Percentiles rank a stretch among this genome's conserved stretches.
Evolutionary conservation across 2,888 invertebrate genomes (phyloP).

Genomic region (Isoperla grammatica): DNA sequence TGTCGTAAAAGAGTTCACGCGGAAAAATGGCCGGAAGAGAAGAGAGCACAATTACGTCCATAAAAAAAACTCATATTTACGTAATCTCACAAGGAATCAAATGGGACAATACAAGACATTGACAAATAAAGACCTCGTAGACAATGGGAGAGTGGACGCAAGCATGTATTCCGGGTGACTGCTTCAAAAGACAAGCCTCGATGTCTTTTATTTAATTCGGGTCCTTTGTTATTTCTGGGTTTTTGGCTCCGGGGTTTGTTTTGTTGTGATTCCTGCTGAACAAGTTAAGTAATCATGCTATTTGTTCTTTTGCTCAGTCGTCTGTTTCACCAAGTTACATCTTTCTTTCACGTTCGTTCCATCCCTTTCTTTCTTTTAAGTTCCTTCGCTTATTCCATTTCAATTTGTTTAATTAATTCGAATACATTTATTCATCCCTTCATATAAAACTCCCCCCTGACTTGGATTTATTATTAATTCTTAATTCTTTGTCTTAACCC

Average conservation of each 20-base stretch:
- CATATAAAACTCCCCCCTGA: too few relatives aligned
- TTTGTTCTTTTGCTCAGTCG: constrained; percentile 9
- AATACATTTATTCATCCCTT: too few relatives aligned
- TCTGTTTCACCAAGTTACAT: constrained; percentile 4
- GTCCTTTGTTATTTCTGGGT: not conserved
- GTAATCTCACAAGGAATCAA: constrained; percentile 20
- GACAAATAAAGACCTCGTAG: constrained; percentile 17
- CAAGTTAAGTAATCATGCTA: constrained; percentile 6
- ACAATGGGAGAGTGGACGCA: constrained; percentile 2
- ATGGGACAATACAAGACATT: constrained; percentile 16
- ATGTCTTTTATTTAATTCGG: constrained; percentile 8
- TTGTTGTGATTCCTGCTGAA: constrained; percentile 15
- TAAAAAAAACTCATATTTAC: constrained; percentile 8
- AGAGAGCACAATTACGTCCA: constrained; percentile 12
- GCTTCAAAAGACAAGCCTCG: not conserved
- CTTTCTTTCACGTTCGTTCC: not conserved
- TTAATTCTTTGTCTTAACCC: too few relatives aligned
- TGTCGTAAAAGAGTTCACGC: constrained; percentile 10
- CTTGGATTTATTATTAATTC: too few relatives aligned
- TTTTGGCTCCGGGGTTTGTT: not conserved
- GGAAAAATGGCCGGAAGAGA: constrained; percentile 1
- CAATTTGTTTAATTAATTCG: constrained; percentile 1
- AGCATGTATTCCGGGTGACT: constrained; percentile 19
- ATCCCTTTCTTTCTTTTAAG: not conserved
- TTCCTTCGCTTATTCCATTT: constrained; percentile 7